Base-by-base conservation (phyloP, 1,140 invertebrate genomes). In the Oscheius sp. region DNA sequence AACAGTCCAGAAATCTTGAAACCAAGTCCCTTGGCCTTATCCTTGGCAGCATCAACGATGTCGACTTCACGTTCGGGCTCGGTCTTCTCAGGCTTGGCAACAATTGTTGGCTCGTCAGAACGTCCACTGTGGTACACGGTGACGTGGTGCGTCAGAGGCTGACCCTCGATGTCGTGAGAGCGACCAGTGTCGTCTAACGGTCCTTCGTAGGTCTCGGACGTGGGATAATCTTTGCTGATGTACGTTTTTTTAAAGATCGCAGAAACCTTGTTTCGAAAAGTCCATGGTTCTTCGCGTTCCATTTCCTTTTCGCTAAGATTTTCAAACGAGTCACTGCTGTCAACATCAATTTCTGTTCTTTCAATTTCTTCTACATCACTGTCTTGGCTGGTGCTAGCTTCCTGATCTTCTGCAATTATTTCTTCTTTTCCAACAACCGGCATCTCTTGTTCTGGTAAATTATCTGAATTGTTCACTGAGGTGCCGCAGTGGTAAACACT, bases 331-430 rank as follows among this genome's bases (percentile, higher is more conserved):
- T 28, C 29, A 15, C 29, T 67, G 29, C 32, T 73, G 26, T 18
- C 28, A 18, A 35, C 7, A 23, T 20, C 32, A 26, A 34, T 42
- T 32, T 34, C 61, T 63, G 4, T 36, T 26, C 1, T 7, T 10
- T 36, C 18, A 63, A 69, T 28, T 1, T 65, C 26, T 23, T 66
- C 67, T 1, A 26, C 45, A 69, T 69, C 55, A 0, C 42, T 65
- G 28, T 65, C 67, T 69, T 32, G 63, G 32, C 55, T 69, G 3
- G 67, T 69, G n/a, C 32, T 29, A 1, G 52, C 59, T 69, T 67
- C 29, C 64, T 66, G 58, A 69, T 67, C 67, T 1, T 69, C 55
- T 18, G 55, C 67, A 7, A 69, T 20, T 20, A 69, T 35, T 34
- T 69, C n/a, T n/a, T 66, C 67, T 20, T 20, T 13, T 31, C n/a